Percentiles rank a stretch among this genome's conserved stretches.
Conservation (phyloP, 2,797 vertebrate species). For the Eulemur rubriventer region DNA sequence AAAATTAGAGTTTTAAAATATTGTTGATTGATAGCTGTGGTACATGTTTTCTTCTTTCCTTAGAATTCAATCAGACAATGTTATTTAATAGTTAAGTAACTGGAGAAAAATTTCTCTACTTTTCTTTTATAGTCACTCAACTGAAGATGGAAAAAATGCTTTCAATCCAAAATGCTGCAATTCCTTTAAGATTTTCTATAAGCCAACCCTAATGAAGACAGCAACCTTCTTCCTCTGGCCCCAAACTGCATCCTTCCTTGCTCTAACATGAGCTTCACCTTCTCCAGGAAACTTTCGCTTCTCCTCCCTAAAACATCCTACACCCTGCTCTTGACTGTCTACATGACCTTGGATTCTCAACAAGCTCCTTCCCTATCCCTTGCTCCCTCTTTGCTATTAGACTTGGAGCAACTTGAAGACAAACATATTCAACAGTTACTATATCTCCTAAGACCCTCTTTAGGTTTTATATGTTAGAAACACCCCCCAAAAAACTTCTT, state of each 20-base stretch:
- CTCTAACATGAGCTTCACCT: not conserved
- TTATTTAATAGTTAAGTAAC: not conserved
- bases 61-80: not conserved
- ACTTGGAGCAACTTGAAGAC: not conserved
- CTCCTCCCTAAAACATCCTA: not conserved
- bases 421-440: not conserved
- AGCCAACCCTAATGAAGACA: not conserved
- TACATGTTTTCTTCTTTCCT: not conserved
- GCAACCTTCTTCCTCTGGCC: not conserved
- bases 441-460: not conserved
- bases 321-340: not conserved
- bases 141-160: constrained; percentile 9
- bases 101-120: not conserved
- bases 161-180: not conserved
- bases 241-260: constrained; percentile 17
- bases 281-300: not conserved
- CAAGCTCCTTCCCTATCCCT: not conserved
- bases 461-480: not conserved
- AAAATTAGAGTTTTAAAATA: constrained; percentile 23
- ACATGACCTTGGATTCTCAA: not conserved
- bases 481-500: not conserved
- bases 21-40: not conserved
- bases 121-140: not conserved
- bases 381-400: not conserved
- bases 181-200: not conserved